Evolutionary conservation across 2,888 invertebrate species (phyloP).

Genomic region (Timandra comae): DNA sequence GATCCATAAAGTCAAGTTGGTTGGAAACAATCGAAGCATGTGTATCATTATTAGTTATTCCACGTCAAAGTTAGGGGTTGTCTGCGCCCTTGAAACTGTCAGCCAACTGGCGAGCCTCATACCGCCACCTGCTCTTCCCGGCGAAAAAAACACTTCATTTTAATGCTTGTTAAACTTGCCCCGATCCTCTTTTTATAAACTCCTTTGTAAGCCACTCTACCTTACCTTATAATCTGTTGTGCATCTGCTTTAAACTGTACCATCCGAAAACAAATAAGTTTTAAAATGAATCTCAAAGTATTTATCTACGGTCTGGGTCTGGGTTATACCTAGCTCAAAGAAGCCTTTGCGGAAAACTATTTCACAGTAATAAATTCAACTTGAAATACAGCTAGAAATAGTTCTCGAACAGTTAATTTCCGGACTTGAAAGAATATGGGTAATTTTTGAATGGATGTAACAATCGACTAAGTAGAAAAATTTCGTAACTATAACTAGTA

Average conservation of each 20-base stretch:
- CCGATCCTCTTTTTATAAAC: slow-evolving; percentile 19
- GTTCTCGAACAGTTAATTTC: too few relatives aligned
- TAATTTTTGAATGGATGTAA: too few relatives aligned
- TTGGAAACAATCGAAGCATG: slow-evolving; percentile 24
- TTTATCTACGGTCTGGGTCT: not conserved
- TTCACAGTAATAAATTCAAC: too few relatives aligned
- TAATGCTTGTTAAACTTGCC: slow-evolving; percentile 21
- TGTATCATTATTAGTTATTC: slow-evolving; percentile 29
- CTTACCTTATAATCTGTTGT: slow-evolving; percentile 20
- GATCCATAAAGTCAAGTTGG: slow-evolving; percentile 15
- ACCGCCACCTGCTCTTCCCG: slow-evolving; percentile 29
- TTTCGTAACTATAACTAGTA: too few relatives aligned
- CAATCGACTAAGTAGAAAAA: not conserved
- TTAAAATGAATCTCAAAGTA: slow-evolving; percentile 4
- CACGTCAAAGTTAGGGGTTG: slow-evolving; percentile 31
- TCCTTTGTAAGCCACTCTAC: slow-evolving; percentile 20
- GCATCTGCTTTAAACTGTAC: slow-evolving; percentile 16
- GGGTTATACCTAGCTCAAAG: too few relatives aligned
- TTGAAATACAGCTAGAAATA: too few relatives aligned
- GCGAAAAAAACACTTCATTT: slow-evolving; percentile 20
- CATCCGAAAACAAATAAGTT: not conserved
- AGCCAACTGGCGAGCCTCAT: slow-evolving; percentile 26
- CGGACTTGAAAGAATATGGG: too few relatives aligned
- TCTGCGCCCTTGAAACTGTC: slow-evolving; percentile 27
- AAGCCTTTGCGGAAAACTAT: too few relatives aligned